Evolutionary conservation across 1,140 invertebrate genomes (phyloP).

Genomic region (Tetramorium simillimum): DNA sequence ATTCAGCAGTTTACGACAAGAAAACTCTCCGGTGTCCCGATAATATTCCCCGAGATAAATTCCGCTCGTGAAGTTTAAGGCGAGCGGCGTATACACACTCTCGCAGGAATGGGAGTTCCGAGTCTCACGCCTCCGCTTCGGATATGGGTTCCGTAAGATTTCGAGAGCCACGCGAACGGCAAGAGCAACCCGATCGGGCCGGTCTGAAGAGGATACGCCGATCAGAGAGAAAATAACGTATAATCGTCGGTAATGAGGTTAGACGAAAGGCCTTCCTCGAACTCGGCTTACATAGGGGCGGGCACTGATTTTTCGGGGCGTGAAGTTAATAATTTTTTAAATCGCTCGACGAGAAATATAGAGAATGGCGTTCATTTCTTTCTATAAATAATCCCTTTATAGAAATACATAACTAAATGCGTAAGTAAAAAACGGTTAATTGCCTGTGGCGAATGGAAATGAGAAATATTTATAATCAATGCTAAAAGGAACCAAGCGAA

Average conservation of each 20-base stretch:
- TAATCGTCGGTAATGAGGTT: slow-evolving; percentile 66
- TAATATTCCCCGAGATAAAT: slow-evolving; percentile 66
- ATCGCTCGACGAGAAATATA: background rate
- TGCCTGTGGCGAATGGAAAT: background rate
- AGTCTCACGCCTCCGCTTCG: slow-evolving; percentile 66
- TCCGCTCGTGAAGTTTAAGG: slow-evolving; percentile 44
- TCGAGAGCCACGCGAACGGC: slow-evolving; percentile 69
- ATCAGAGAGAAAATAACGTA: slow-evolving; percentile 48
- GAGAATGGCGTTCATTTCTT: background rate
- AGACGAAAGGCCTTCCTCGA: slow-evolving; percentile 29
- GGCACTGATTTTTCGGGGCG: background rate
- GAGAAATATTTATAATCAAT: slow-evolving; percentile 6
- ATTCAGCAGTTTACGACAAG: slow-evolving; percentile 59
- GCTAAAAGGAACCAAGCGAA: background rate
- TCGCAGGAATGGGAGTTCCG: slow-evolving; percentile 37
- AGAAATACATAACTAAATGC: background rate
- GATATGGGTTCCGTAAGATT: slow-evolving; percentile 55
- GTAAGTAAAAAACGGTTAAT: background rate
- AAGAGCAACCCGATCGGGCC: slow-evolving; percentile 30
- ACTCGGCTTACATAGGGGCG: background rate
- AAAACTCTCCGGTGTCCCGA: slow-evolving; percentile 34
- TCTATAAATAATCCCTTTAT: background rate
- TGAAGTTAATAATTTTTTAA: slow-evolving; percentile 38
- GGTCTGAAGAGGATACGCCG: background rate
- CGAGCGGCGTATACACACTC: slow-evolving; percentile 5